Evolutionary conservation across 1,140 invertebrate species (phyloP).

Genomic region (Drosophila ironensis): DNA sequence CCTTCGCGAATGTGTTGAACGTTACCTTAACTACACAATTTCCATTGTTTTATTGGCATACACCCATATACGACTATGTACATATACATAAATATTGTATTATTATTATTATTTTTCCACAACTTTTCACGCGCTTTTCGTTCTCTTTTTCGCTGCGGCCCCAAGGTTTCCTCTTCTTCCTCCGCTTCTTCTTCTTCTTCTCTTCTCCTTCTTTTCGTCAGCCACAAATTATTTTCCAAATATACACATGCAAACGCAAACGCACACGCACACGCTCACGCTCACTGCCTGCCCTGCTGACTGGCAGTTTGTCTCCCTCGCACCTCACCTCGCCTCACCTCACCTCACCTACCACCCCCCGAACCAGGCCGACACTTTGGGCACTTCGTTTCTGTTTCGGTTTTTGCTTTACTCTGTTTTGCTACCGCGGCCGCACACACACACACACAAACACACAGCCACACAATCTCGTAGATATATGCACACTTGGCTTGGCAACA

Average conservation of each 20-base stretch:
- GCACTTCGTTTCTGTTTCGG: constrained; percentile 61
- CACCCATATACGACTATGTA: no score
- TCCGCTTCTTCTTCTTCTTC: no score
- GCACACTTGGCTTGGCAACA: constrained; percentile 54
- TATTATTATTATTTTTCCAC: constrained; percentile 21
- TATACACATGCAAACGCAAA: constrained; percentile 20
- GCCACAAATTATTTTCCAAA: constrained; percentile 63
- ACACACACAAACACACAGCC: constrained; percentile 12
- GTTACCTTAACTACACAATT: not conserved
- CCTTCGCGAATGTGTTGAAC: no score
- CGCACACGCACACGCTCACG: constrained; percentile 1
- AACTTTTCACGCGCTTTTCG: constrained; percentile 57
- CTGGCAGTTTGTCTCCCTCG: constrained; percentile 44
- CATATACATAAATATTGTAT: no score
- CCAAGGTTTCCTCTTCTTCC: constrained; percentile 52
- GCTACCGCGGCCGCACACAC: constrained; percentile 60
- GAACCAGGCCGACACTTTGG: no score
- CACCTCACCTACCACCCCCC: constrained; percentile 11
- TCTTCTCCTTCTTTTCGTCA: constrained; percentile 69
- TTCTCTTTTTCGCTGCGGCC: constrained; percentile 39
- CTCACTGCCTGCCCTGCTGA: constrained; percentile 32
- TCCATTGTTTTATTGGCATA: constrained; percentile 21
- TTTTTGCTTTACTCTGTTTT: constrained; percentile 77
- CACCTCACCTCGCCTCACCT: constrained; percentile 2
- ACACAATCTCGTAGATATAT: constrained; percentile 13